Conservation (phyloP, 2,113 vertebrate species). For the Beaufortia kweichowensis region DNA sequence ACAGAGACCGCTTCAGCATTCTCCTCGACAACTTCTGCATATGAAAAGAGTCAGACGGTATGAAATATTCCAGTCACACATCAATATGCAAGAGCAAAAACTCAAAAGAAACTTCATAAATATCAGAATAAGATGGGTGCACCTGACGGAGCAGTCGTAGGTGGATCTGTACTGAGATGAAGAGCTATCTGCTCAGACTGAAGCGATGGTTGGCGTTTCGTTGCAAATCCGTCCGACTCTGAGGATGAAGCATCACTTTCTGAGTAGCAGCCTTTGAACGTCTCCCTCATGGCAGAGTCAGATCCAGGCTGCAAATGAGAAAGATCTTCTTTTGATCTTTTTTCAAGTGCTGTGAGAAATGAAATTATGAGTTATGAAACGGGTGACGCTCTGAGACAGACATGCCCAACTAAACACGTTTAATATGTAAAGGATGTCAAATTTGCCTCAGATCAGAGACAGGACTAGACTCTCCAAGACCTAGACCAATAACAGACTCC, state of each 20-base stretch:
- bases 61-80: constrained; percentile 2
- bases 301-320: constrained; percentile 39
- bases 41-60: constrained; percentile 17
- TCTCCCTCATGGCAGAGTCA: constrained; percentile 44
- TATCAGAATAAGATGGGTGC: constrained; percentile 31
- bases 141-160: constrained; percentile 63
- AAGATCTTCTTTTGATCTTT: constrained; percentile 36
- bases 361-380: constrained; percentile 5
- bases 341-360: constrained; percentile 3
- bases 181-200: constrained; percentile 68
- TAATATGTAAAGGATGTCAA: not conserved
- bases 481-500: not conserved
- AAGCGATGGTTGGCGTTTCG: constrained; percentile 68
- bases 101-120: constrained; percentile 26
- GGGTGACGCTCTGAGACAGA: constrained; percentile 9
- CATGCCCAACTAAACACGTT: constrained; percentile 12
- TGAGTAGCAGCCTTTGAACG: constrained; percentile 42
- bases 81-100: not conserved
- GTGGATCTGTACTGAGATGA: constrained; percentile 73
- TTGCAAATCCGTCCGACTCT: constrained; percentile 70
- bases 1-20: constrained; percentile 10
- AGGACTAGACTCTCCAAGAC: not conserved
- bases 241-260: constrained; percentile 53
- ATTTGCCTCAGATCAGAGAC: not conserved
- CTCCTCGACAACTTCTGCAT: constrained; percentile 13